Percentiles rank a stretch among this genome's conserved stretches.
These are phyloP conservation scores for Taenaris catops DNA, from an alignment of 2,888 invertebrate species.

Conservation along the genomic window DNA sequence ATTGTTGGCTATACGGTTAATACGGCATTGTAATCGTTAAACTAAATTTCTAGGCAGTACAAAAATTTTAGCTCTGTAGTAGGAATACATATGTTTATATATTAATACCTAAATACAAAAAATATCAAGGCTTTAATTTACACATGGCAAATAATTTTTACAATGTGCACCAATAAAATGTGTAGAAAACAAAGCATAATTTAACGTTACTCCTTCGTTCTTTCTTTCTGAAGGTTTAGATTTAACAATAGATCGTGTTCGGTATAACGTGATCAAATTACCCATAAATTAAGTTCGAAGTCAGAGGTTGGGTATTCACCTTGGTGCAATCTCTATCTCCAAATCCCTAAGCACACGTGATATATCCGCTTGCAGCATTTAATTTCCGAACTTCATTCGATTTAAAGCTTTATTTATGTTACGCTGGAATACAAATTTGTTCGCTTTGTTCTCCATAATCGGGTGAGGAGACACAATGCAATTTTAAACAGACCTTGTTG, in stretches of 20 bases:
- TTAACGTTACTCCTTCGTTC: too few species aligned
- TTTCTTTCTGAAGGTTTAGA: too few species aligned
- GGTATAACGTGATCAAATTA: slow-evolving; percentile 17
- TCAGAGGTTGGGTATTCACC: slow-evolving; percentile 45
- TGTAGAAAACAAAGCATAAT: too few species aligned
- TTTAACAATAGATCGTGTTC: slow-evolving; percentile 10
- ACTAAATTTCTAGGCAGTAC: too few species aligned
- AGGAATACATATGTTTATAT: too few species aligned
- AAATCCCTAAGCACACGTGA: slow-evolving; percentile 51
- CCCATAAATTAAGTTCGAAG: slow-evolving; percentile 22
- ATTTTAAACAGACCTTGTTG: slow-evolving; percentile 49
- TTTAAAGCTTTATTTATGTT: slow-evolving; percentile 22
- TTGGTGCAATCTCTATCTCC: slow-evolving; percentile 61
- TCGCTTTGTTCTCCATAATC: slow-evolving; percentile 31
- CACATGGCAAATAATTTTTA: too few species aligned
- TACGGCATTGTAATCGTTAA: too few species aligned
- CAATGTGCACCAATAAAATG: too few species aligned
- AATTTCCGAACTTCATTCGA: slow-evolving; percentile 20
- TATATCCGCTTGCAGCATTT: slow-evolving; percentile 52
- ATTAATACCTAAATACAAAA: too few species aligned
- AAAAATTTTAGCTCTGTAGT: too few species aligned
- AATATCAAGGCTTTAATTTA: too few species aligned
- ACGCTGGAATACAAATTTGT: slow-evolving; percentile 6
- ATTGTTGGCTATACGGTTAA: too few species aligned
- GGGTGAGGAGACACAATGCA: slow-evolving; percentile 42